Conservation (phyloP, 1,140 invertebrate genomes). For the Sitophilus oryzae region DNA sequence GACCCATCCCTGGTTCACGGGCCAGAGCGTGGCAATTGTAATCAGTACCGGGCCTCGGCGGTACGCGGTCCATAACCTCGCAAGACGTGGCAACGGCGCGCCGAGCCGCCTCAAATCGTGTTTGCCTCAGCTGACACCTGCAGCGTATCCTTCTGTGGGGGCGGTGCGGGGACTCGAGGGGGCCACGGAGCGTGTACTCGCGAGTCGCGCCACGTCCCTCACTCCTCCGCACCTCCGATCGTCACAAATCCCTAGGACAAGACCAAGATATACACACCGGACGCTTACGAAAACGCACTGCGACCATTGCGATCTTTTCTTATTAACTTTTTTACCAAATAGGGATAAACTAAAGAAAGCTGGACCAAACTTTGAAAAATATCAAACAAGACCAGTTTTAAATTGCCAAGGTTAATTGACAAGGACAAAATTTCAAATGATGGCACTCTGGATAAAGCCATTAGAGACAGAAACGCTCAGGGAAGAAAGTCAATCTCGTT, state of each 20-base stretch:
- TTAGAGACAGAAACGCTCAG: too few relatives aligned
- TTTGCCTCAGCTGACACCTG: conserved; percentile 42
- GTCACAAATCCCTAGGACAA: conserved; percentile 34
- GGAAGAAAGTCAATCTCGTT: too few relatives aligned
- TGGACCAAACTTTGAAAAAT: too few relatives aligned
- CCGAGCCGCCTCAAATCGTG: too few relatives aligned
- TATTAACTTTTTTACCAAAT: not conserved
- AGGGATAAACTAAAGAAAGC: not conserved
- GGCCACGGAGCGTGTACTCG: conserved; percentile 34
- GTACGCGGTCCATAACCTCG: conserved; percentile 23
- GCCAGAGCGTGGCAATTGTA: conserved; percentile 15
- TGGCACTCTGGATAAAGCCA: too few relatives aligned
- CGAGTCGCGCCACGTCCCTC: conserved; percentile 20
- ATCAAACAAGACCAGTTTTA: too few relatives aligned
- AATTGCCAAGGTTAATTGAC: too few relatives aligned
- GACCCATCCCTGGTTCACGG: too few relatives aligned
- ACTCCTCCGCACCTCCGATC: conserved; percentile 13
- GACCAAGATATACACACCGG: conserved; percentile 33
- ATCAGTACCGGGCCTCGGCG: not conserved
- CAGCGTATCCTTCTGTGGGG: conserved; percentile 37
- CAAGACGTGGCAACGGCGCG: conserved; percentile 17
- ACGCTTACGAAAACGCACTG: not conserved
- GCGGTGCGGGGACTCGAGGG: conserved; percentile 26
- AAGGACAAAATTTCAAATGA: too few relatives aligned
- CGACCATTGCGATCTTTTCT: not conserved